A percentile compares a stretch with the other conserved stretches of the same genome.
Conservation (phyloP, 64 coral and sea anemone genomes). For the Porites australiensis region DNA sequence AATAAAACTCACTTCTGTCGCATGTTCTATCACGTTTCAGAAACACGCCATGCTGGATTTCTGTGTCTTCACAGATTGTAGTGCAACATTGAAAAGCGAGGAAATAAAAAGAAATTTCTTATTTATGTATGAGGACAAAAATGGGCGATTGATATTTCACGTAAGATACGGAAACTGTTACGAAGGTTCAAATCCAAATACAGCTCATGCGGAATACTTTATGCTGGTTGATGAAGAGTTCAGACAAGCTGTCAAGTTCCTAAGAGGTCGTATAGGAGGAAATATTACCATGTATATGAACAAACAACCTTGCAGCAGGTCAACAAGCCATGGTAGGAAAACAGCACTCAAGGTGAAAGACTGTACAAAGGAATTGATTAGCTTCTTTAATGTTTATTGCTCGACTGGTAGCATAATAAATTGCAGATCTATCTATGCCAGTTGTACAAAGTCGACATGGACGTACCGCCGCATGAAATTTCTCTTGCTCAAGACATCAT, state of each 20-base stretch:
- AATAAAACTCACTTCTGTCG: constrained; percentile 16
- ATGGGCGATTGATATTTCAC: too few species aligned
- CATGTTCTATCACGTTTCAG: constrained; percentile 38
- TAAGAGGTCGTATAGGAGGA: too few species aligned
- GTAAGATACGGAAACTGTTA: too few species aligned
- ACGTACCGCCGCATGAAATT: background rate
- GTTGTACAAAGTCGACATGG: constrained; percentile 32
- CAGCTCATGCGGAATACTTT: too few species aligned
- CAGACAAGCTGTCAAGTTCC: too few species aligned
- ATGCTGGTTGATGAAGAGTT: too few species aligned
- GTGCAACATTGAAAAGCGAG: constrained; percentile 8
- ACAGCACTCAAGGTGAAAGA: constrained; percentile 15
- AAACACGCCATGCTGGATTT: background rate
- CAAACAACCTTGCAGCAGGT: too few species aligned
- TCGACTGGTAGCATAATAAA: background rate
- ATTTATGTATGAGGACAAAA: too few species aligned
- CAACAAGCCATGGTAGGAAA: constrained; percentile 4
- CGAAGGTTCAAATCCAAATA: constrained; percentile 9
- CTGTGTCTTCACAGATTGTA: background rate
- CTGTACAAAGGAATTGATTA: background rate
- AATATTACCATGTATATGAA: too few species aligned
- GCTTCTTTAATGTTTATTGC: constrained; percentile 28
- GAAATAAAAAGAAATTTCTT: constrained; percentile 8
- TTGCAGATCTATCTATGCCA: constrained; percentile 18
- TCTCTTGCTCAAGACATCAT: background rate